Percentiles rank a stretch among this genome's conserved stretches.
Conservation (phyloP, 2,797 vertebrate species). For the Leuciscus waleckii region DNA sequence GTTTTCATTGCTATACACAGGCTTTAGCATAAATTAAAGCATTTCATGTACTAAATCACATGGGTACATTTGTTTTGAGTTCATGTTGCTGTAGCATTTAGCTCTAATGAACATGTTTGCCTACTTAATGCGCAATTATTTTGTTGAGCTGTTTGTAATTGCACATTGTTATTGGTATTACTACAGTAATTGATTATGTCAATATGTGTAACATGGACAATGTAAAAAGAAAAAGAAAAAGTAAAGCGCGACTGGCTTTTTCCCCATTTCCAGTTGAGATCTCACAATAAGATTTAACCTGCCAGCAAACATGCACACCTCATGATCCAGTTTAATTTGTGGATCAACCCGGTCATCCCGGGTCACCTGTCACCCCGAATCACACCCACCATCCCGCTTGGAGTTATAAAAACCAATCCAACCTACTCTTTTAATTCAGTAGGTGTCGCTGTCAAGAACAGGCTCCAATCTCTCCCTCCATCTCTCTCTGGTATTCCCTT, state of each 20-base stretch:
- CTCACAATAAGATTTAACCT: background rate
- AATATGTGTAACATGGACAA: background rate
- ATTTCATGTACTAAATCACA: background rate
- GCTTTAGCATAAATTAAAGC: background rate
- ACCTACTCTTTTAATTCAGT: conserved; percentile 32
- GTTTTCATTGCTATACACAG: background rate
- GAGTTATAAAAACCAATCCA: background rate
- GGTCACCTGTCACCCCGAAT: conserved; percentile 28
- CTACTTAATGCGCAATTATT: background rate
- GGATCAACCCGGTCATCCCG: background rate
- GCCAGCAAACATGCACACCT: background rate
- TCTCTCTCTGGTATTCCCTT: conserved; percentile 60
- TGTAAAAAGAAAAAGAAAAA: background rate
- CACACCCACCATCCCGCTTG: background rate
- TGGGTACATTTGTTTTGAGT: background rate
- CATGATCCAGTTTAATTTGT: background rate
- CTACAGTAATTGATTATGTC: background rate
- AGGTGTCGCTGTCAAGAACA: conserved; percentile 10
- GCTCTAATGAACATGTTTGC: background rate
- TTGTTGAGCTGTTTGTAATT: background rate
- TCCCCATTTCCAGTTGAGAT: background rate
- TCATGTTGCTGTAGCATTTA: background rate
- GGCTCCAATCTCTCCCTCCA: conserved; percentile 20
- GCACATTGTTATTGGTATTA: background rate
- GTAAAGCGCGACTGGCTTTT: background rate